Evolutionary conservation across 2,113 vertebrate species (phyloP), one percentile per base, ranked within the genome.

Genomic region (Glaucidium brasilianum): DNA sequence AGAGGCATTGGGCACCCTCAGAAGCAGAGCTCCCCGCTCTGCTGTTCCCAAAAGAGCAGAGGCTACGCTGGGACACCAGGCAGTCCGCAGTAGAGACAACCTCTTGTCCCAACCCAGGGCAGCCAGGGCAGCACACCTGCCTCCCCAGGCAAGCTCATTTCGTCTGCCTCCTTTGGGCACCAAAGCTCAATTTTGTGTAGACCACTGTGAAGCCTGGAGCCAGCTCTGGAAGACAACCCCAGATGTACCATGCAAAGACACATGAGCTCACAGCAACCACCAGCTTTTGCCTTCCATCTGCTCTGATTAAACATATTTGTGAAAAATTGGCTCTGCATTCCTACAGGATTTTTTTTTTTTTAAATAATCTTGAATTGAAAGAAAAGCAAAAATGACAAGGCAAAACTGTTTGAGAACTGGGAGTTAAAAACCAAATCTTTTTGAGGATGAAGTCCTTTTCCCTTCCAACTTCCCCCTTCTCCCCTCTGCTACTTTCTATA

Each of bases 241-340:
- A 88, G 74, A 91, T 75, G 78, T 55, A 84, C 35, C 74, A 66
- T n/a, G 49, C 60, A n/a, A 85, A 85, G 63, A 58, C 76, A 62
- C 68, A 60, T 30, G 75, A 85, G 71, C 78, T 85, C 71, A 62
- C 85, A 83, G 78, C 55, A 94, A 62, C 59, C 75, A 92, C 71
- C 78, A 93, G 85, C 66, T 88, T 83, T 77, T 92, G 55, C 59
- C 50, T 92, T 85, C 90, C 92, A 92, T 88, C 92, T 95, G 81
- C 39, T 94, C 77, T 88, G 78, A 85, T 92, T 85, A 93, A 93
- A 82, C 71, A 60, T 6, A 43, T 58, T 93, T 76, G 45, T 90
- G 71, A 82, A 81, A 91, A 90, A 83, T 26, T 74, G 63, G 41
- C 59, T 88, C 59, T 90, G 49, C 82, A 74, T 83, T 90, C 67